Conservation (phyloP, 1,140 invertebrate species). For the Ostrea edulis region DNA sequence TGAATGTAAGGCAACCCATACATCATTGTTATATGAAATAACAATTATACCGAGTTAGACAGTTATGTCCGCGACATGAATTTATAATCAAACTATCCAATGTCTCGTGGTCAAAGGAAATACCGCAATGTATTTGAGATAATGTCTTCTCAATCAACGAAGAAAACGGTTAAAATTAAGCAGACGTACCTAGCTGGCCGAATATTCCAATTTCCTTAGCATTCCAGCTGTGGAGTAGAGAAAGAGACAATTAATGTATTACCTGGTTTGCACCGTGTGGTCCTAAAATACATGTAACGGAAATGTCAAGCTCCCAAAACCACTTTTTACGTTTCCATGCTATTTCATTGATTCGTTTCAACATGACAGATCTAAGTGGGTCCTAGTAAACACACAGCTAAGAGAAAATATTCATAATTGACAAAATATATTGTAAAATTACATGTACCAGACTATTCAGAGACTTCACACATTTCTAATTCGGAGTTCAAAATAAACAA, state of each 20-base stretch:
- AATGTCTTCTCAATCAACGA: not conserved
- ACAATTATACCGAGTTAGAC: not conserved
- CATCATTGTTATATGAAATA: slow-evolving; percentile 19
- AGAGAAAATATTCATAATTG: not conserved
- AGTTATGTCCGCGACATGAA: not conserved
- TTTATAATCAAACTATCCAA: not conserved
- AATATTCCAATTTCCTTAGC: not conserved
- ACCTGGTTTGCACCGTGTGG: not conserved
- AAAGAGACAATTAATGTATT: not conserved
- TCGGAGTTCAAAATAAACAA: too few species aligned
- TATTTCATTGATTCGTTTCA: not conserved
- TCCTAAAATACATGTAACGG: slow-evolving; percentile 4
- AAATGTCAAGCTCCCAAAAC: slow-evolving; percentile 15
- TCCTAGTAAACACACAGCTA: not conserved
- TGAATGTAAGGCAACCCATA: slow-evolving; percentile 15
- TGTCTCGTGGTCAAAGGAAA: not conserved
- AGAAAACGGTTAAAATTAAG: not conserved
- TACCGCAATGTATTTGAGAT: not conserved
- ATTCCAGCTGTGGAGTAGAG: not conserved
- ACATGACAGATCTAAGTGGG: not conserved
- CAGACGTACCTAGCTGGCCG: not conserved
- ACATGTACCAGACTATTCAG: not conserved
- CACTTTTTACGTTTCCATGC: not conserved
- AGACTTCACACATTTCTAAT: not conserved
- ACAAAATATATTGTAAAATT: not conserved